Evolutionary conservation across 2,113 vertebrate species (phyloP).

Genomic region (Lampris megalopsis): DNA sequence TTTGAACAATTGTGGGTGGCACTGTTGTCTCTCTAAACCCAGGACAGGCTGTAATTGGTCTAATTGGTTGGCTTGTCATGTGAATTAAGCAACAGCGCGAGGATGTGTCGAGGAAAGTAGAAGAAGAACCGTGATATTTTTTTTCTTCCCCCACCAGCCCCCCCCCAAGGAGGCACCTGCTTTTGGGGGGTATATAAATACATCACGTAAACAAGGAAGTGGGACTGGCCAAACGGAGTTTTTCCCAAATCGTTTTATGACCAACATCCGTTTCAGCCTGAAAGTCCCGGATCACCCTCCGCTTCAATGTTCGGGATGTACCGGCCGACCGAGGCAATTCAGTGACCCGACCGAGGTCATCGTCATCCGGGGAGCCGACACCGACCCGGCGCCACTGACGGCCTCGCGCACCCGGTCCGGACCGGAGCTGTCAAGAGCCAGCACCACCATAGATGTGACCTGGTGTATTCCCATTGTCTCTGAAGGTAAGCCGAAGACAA

Average conservation of each 20-base stretch:
- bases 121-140: slow-evolving; percentile 7
- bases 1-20: too few relatives aligned
- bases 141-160: not conserved
- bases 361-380: too few relatives aligned
- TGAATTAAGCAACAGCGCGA: too few relatives aligned
- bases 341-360: too few relatives aligned
- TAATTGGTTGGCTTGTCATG: too few relatives aligned
- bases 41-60: too few relatives aligned
- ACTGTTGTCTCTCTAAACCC: too few relatives aligned
- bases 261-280: not conserved
- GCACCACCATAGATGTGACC: slow-evolving; percentile 74
- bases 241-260: not conserved
- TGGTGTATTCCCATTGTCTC: slow-evolving; percentile 74
- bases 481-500: slow-evolving; percentile 78
- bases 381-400: too few relatives aligned
- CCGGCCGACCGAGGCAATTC: too few relatives aligned
- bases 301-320: slow-evolving; percentile 14
- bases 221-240: slow-evolving; percentile 22
- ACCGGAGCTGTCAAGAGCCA: slow-evolving; percentile 60
- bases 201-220: slow-evolving; percentile 8
- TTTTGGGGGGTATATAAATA: not conserved
- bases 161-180: slow-evolving; percentile 3
- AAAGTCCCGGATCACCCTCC: not conserved
- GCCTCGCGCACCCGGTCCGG: too few relatives aligned
- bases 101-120: slow-evolving; percentile 43